Base-by-base conservation (phyloP, 2,797 vertebrate species). In the Lerista edwardsae region DNA sequence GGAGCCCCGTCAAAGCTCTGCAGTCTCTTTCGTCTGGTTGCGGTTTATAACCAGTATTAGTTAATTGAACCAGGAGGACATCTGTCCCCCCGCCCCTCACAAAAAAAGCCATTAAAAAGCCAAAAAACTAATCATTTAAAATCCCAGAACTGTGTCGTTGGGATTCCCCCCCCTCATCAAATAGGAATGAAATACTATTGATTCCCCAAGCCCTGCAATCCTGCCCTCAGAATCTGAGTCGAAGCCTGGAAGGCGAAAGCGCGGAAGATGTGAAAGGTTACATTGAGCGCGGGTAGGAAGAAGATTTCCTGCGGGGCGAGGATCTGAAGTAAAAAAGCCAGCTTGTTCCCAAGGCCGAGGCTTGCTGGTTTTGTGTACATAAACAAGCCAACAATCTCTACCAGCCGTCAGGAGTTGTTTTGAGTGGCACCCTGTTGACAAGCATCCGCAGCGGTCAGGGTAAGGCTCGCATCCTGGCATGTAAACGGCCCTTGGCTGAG, bases 381-480 rank as follows among this genome's bases (percentile, higher is more conserved):
- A 62, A 64, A 44, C n/a, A 36, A 65, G 71, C 31, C 31, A 64
- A 55, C 44, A 80, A 83, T 23, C 2, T 67, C 72, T 73, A 61
- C 29, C 27, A 85, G 25, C 29, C 69, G 59, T 23, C 87, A 2
- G 17, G 77, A 2, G 6, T 0, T 44, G 23, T 15, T 84, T 90
- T 77, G 10, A 27, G 88, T 51, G 61, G 75, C 86, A 91, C 83
- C 1, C 65, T 36, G 0, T 29, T 85, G 79, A 73, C 55, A 73
- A 17, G n/a, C n/a, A 62, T 34, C 69, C 86, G 82, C 62, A 79
- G 80, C 9, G 65, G 10, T 14, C 44, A 59, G 9, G 17, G n/a
- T n/a, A n/a, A n/a, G n/a, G n/a, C n/a, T n/a, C n/a, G n/a, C n/a
- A 65, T 47, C 31, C 6, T 65, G 31, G 72, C 2, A 10, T 27